phyloP scores from a whole-genome alignment of 2,797 vertebrate genomes.

The Oreochromis mossambicus region DNA sequence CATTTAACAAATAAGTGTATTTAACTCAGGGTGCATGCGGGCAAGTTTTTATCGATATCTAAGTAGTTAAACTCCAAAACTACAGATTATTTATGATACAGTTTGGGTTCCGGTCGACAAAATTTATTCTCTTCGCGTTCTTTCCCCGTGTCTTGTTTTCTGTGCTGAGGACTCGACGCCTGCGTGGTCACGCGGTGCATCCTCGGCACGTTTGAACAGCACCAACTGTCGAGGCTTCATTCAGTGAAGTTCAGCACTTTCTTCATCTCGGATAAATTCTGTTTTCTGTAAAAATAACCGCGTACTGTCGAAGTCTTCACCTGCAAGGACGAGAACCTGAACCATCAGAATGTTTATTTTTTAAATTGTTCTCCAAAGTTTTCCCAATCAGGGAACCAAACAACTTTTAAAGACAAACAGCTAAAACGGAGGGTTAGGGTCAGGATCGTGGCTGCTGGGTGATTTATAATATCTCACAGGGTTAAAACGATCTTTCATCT shows the following conservation, averaged over 20 bases:
- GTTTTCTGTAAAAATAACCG: not conserved
- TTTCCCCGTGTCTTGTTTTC: not conserved
- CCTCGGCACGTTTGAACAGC: not conserved
- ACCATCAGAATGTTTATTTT: not conserved
- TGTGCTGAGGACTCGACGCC: not conserved
- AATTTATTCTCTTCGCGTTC: not conserved
- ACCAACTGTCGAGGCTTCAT: not conserved
- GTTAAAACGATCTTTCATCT: not conserved
- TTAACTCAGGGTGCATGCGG: not conserved
- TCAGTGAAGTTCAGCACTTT: not conserved
- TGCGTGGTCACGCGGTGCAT: not conserved
- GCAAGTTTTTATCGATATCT: not conserved
- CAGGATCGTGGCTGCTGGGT: not conserved
- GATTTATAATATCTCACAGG: not conserved
- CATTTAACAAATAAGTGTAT: not conserved
- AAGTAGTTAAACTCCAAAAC: not conserved
- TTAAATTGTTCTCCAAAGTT: not conserved
- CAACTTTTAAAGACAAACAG: not conserved
- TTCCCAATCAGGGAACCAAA: not conserved
- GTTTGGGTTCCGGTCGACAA: not conserved
- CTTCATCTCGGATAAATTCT: not conserved
- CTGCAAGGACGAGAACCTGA: not conserved
- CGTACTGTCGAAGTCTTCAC: not conserved
- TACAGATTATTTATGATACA: not conserved
- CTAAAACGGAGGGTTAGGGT: not conserved